Evolutionary conservation across 2,113 vertebrate species (phyloP).

Genomic region (Colossoma macropomum): DNA sequence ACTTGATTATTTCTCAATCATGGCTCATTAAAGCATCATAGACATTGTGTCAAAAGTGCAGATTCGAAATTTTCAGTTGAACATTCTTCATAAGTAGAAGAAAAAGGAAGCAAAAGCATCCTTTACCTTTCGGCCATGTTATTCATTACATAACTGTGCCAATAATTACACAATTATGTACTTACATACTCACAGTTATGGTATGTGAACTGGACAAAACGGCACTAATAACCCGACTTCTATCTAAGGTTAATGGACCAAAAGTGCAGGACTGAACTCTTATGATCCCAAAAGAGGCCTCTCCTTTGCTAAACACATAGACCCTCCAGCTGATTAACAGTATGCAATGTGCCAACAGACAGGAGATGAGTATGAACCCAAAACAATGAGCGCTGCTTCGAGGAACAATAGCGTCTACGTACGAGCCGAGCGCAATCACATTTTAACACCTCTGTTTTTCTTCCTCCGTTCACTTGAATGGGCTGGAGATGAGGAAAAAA

Average conservation of each 20-base stretch:
- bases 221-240: too few relatives aligned
- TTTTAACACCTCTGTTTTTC: conserved; percentile 23
- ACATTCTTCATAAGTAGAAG: too few relatives aligned
- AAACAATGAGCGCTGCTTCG: conserved; percentile 8
- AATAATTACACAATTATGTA: too few relatives aligned
- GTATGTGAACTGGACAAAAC: too few relatives aligned
- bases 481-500: neutral
- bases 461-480: neutral
- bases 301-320: neutral
- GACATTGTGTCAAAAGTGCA: too few relatives aligned
- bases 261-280: neutral
- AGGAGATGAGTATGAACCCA: conserved; percentile 12
- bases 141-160: too few relatives aligned
- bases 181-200: too few relatives aligned
- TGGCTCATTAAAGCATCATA: too few relatives aligned
- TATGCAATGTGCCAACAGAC: neutral
- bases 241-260: neutral
- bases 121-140: too few relatives aligned
- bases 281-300: neutral
- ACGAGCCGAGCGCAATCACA: neutral
- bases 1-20: too few relatives aligned
- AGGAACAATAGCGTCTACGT: conserved; percentile 12
- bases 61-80: too few relatives aligned
- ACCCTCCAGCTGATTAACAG: neutral
- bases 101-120: too few relatives aligned